Evolutionary conservation across 2,113 vertebrate genomes (phyloP).

Genomic region (Cyanoramphus novaezelandiae): DNA sequence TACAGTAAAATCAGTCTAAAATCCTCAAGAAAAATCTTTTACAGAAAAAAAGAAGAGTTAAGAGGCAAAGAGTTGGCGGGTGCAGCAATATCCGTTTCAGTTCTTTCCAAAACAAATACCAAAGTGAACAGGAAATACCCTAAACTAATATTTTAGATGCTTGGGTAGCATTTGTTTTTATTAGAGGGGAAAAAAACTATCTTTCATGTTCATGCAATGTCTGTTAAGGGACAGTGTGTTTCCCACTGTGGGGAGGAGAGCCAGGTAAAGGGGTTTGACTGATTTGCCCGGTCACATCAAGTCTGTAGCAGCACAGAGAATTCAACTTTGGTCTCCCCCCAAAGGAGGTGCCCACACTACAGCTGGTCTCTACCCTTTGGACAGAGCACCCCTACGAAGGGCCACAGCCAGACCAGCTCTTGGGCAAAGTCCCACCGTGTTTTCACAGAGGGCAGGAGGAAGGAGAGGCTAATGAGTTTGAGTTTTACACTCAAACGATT

Average conservation of each 20-base stretch:
- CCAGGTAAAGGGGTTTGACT: background rate
- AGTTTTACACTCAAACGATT: background rate
- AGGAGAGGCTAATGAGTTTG: background rate
- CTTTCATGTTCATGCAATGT: accelerated
- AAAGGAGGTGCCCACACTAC: accelerated
- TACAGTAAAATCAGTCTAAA: background rate
- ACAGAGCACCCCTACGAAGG: background rate
- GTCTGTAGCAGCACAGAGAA: accelerated
- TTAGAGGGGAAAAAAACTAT: background rate
- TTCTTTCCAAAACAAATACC: background rate
- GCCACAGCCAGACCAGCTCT: background rate
- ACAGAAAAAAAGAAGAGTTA: background rate
- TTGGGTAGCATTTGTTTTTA: background rate
- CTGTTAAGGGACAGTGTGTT: accelerated
- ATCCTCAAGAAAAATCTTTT: background rate
- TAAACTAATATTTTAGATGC: background rate
- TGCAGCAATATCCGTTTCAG: background rate
- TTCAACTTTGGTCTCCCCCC: background rate
- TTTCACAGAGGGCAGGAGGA: background rate
- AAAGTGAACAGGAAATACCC: background rate
- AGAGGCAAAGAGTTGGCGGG: background rate
- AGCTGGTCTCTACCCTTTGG: background rate
- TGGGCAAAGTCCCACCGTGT: accelerated
- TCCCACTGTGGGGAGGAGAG: background rate
- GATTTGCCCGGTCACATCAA: background rate